Evolutionary conservation across 1,140 invertebrate species (phyloP).

Genomic region (Halictus rubicundus): DNA sequence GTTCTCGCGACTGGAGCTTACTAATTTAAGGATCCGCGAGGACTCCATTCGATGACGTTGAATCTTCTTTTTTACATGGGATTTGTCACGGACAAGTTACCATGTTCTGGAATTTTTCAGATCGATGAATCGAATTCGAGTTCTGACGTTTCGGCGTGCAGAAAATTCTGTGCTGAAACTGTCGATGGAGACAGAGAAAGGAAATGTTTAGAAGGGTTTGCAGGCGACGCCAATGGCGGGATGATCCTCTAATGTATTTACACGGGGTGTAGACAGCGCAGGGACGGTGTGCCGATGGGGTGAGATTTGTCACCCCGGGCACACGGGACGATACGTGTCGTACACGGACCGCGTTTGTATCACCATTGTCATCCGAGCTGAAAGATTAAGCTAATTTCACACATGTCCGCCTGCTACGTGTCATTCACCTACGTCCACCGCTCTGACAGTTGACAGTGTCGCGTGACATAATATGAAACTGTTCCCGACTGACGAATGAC

Average conservation of each 20-base stretch:
- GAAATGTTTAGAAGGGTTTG: background rate
- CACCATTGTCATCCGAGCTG: slow-evolving; percentile 80
- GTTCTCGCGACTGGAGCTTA: background rate
- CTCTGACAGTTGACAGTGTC: slow-evolving; percentile 60
- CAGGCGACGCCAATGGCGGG: slow-evolving; percentile 73
- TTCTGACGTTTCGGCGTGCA: background rate
- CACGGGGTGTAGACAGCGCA: slow-evolving; percentile 70
- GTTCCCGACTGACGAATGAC: slow-evolving; percentile 40
- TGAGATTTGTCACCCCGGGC: slow-evolving; percentile 77
- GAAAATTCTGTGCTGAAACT: background rate
- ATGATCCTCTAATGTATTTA: slow-evolving; percentile 81
- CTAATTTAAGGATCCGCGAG: background rate
- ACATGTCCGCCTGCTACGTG: slow-evolving; percentile 77
- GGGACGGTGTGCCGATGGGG: slow-evolving; percentile 69
- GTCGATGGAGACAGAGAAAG: background rate
- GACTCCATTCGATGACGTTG: background rate
- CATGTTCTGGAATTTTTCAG: too few relatives aligned
- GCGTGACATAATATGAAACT: slow-evolving; percentile 67
- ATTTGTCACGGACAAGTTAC: too few relatives aligned
- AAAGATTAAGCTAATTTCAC: slow-evolving; percentile 82
- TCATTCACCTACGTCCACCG: slow-evolving; percentile 43
- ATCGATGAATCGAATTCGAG: too few relatives aligned
- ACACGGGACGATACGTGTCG: slow-evolving; percentile 69
- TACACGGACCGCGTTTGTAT: slow-evolving; percentile 78
- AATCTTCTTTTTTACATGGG: too few relatives aligned